Conservation (phyloP, 92 coral and sea anemone genomes). For the Umimayanthus kanabou region DNA sequence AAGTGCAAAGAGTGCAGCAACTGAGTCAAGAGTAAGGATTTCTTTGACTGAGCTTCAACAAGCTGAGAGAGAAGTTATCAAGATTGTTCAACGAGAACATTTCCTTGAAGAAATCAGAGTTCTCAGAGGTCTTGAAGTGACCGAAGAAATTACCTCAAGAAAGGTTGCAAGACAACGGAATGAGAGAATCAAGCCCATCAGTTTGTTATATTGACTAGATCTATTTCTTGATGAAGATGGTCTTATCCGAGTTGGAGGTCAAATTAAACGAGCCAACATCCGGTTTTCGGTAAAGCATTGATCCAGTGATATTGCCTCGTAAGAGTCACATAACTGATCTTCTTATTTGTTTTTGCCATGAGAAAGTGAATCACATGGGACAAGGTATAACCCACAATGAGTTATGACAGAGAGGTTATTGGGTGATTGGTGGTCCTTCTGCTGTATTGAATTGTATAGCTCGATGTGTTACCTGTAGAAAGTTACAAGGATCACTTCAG, state of each 20-base stretch:
- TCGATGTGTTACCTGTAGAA: slow-evolving; percentile 13
- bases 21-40: neutral
- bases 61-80: slow-evolving; percentile 39
- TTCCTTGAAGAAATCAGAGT: slow-evolving; percentile 47
- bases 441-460: slow-evolving; percentile 13
- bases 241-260: slow-evolving; percentile 42
- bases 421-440: slow-evolving; percentile 41
- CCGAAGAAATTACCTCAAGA: slow-evolving; percentile 6
- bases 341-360: slow-evolving; percentile 29
- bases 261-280: slow-evolving; percentile 35
- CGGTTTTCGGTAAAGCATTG: slow-evolving; percentile 12
- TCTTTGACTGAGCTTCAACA: slow-evolving; percentile 33
- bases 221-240: slow-evolving; percentile 47
- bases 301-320: slow-evolving; percentile 43
- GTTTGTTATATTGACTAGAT: slow-evolving; percentile 33
- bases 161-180: slow-evolving; percentile 42
- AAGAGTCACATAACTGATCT: slow-evolving; percentile 45
- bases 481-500: neutral
- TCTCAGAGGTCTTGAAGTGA: slow-evolving; percentile 31
- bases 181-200: slow-evolving; percentile 13
- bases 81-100: slow-evolving; percentile 44
- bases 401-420: slow-evolving; percentile 38
- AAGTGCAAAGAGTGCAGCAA: neutral
- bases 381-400: slow-evolving; percentile 46
- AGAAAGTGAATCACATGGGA: slow-evolving; percentile 34